A percentile compares a stretch with the other conserved stretches of the same genome.
These are phyloP conservation scores for Mola mola DNA, from an alignment of 2,113 vertebrate species.

Conservation along the genomic window DNA sequence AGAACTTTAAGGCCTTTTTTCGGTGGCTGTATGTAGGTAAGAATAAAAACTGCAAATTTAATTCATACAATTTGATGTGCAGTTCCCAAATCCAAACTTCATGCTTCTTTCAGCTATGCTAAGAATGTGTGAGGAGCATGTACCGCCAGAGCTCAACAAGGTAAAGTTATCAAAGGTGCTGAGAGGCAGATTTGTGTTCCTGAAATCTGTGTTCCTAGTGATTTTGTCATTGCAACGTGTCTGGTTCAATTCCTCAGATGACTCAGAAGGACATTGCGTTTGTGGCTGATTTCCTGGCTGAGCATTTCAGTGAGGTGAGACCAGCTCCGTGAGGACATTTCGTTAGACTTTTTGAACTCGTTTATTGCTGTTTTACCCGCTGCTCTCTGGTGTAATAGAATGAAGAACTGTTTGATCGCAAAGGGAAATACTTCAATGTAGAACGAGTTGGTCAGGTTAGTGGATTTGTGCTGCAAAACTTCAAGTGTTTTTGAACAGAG, in stretches of 20 bases:
- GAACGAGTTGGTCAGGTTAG: conserved; percentile 96
- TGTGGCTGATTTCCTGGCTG: conserved; percentile 98
- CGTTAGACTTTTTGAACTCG: neutral
- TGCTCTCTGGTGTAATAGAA: conserved; percentile 81
- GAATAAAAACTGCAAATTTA: conserved; percentile 33
- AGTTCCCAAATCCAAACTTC: neutral
- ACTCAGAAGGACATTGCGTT: conserved; percentile 98
- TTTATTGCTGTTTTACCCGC: neutral
- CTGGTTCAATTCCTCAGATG: conserved; percentile 83
- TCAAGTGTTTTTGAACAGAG: neutral
- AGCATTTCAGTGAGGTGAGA: conserved; percentile 96
- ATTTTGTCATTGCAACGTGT: neutral
- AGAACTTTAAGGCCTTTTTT: conserved; percentile 99
- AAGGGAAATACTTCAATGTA: conserved; percentile 98
- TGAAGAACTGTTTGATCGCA: conserved; percentile 95
- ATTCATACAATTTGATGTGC: neutral
- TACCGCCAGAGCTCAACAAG: conserved; percentile 97
- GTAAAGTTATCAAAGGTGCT: conserved; percentile 67
- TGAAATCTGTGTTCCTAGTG: neutral
- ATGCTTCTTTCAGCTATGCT: conserved; percentile 87
- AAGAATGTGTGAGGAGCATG: conserved; percentile 97
- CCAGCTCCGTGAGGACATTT: neutral
- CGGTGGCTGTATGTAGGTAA: conserved; percentile 98
- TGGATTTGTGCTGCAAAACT: neutral
- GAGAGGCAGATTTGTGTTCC: neutral